A percentile compares a stretch with the other conserved stretches of the same genome.
Evolutionary conservation across 2,888 invertebrate genomes (phyloP).

Genomic region (Caenorhabditis drosophilae): DNA sequence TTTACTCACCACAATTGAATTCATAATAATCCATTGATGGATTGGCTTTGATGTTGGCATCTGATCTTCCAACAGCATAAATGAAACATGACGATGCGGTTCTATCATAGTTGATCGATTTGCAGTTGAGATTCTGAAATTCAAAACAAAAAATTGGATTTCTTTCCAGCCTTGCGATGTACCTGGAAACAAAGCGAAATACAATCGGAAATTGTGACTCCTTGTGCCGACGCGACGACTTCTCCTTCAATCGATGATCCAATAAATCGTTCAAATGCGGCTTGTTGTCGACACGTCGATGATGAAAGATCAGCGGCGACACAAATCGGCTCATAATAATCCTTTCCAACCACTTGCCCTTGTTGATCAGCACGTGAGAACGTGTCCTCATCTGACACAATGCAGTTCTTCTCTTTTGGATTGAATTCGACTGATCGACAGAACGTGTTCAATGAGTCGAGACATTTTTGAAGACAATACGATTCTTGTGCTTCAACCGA

Average conservation of each 20-base stretch:
- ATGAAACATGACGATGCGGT: slow-evolving; percentile 68
- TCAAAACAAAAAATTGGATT: too few relatives aligned
- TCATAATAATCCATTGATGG: slow-evolving; percentile 69
- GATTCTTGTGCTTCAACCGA: slow-evolving; percentile 69
- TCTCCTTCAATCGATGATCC: slow-evolving; percentile 68
- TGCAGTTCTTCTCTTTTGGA: slow-evolving; percentile 68
- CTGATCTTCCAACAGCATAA: slow-evolving; percentile 63
- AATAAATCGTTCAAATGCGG: slow-evolving; percentile 69
- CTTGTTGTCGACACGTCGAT: slow-evolving; percentile 69
- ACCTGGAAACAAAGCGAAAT: slow-evolving; percentile 68
- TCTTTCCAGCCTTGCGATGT: background rate
- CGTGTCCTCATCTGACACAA: slow-evolving; percentile 69
- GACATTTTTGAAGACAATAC: slow-evolving; percentile 69
- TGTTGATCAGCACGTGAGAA: slow-evolving; percentile 69
- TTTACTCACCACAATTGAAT: slow-evolving; percentile 67
- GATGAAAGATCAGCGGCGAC: slow-evolving; percentile 69
- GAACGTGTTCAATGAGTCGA: slow-evolving; percentile 69
- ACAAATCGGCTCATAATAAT: slow-evolving; percentile 69
- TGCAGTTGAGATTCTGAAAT: slow-evolving; percentile 68
- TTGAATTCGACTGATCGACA: slow-evolving; percentile 69
- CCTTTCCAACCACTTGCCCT: slow-evolving; percentile 66
- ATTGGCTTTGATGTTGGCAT: slow-evolving; percentile 65
- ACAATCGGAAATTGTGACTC: slow-evolving; percentile 69
- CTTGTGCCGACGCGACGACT: slow-evolving; percentile 68
- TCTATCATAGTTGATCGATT: slow-evolving; percentile 69